These are phyloP conservation scores for Coracopsis vasa DNA, from an alignment of 2,113 vertebrate species.

Conservation along the genomic window DNA sequence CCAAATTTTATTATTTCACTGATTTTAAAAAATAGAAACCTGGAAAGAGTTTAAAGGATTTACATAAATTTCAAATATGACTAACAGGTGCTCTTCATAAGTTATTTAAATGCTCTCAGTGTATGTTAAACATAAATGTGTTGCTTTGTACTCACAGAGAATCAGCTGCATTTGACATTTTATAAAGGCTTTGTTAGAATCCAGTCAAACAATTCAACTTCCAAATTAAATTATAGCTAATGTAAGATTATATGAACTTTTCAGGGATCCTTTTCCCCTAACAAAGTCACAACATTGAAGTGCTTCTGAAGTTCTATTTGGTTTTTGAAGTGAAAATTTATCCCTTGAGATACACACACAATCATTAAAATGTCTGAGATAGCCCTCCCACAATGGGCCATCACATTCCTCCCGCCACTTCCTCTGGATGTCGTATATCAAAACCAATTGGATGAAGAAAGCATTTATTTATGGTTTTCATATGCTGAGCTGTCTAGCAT, in stretches of 20 bases:
- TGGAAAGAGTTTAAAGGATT: background rate
- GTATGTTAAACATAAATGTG: background rate
- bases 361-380: background rate
- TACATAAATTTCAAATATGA: background rate
- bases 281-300: background rate
- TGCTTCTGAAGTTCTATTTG: background rate
- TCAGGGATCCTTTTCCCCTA: background rate
- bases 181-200: slow-evolving; percentile 1
- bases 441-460: background rate
- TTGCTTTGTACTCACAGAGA: background rate
- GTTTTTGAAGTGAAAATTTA: background rate
- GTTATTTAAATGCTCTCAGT: background rate
- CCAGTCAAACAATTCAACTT: background rate
- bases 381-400: background rate
- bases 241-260: background rate
- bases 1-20: background rate
- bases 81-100: background rate
- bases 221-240: background rate
- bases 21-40: background rate
- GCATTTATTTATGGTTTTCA: background rate
- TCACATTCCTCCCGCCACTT: background rate
- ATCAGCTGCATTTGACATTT: background rate
- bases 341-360: background rate
- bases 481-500: background rate
- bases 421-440: background rate